These are phyloP conservation scores for Helogale parvula DNA, from an alignment of 2,113 vertebrate species.

Conservation along the genomic window DNA sequence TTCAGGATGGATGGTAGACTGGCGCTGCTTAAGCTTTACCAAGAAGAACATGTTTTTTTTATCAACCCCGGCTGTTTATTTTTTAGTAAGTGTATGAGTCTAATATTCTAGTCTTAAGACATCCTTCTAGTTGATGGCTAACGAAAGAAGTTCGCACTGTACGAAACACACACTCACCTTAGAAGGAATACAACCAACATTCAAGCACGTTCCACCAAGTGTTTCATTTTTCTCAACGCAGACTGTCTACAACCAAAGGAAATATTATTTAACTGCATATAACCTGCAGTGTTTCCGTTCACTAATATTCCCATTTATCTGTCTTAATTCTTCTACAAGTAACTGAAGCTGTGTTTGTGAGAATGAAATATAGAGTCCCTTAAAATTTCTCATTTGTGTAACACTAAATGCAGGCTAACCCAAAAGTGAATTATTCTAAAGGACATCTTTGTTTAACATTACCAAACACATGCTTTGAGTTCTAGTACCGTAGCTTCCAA, in stretches of 20 bases:
- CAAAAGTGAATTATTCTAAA: conserved; percentile 40
- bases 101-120: background rate
- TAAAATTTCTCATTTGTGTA: background rate
- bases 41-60: background rate
- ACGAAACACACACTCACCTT: conserved; percentile 87
- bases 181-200: conserved; percentile 98
- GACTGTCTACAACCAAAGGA: conserved; percentile 88
- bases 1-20: background rate
- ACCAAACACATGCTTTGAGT: background rate
- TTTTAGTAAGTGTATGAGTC: background rate
- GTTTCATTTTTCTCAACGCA: conserved; percentile 97
- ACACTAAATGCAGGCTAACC: background rate
- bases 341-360: background rate
- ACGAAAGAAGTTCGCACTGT: background rate
- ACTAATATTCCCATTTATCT: background rate
- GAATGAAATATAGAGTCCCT: background rate
- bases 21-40: background rate
- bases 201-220: conserved; percentile 96
- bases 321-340: background rate
- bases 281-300: background rate
- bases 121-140: background rate
- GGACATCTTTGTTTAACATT: conserved; percentile 19
- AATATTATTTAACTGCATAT: conserved; percentile 27
- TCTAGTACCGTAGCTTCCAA: background rate
- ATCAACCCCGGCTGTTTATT: background rate